Base-by-base conservation (phyloP, 2,888 invertebrate species). In the Patella pellucida region DNA sequence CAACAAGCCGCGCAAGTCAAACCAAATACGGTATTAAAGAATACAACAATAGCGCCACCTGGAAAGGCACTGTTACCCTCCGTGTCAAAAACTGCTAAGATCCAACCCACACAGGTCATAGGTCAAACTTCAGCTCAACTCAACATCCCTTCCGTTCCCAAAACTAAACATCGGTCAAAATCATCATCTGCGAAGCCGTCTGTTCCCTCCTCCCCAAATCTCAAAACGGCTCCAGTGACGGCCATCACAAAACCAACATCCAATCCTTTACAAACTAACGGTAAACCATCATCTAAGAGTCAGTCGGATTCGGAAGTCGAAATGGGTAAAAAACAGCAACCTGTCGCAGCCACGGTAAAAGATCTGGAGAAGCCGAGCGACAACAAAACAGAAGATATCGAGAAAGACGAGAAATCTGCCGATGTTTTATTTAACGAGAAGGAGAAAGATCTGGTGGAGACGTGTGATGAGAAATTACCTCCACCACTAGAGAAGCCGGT, bases 1-100 rank as follows among this genome's bases (percentile, higher is more conserved):
- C 78, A 78, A 19, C 80, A 79, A 50, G 76, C 78, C 31, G 69
- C 73, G 5, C 79, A 79, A 31, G 75, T 77, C 67, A 74, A 79
- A 71, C 71, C 77, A 69, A 52, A 84, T 52, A 80, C 84, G 50
- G 80, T 84, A 76, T 77, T 79, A 70, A 83, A 84, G 74, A 81
- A 82, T 72, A 80, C 82, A 3, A 79, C 81, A 72, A 77, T 83
- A 62, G 80, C 82, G 56, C 82, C 83, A 74, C 81, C 83, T 50
- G 86, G 84, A 16, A 86, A 85, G 74, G 81, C 86, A 12, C 82
- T 88, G 23, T 81, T 87, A 3, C 87, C 88, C 1, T 86, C 86
- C 11, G 83, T 83, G 4, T 80, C 85, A 3, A 85, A 85, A 72
- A 77, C 84, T 9, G 88, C 87, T 23, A 86, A 86, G 76, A 85